Base-by-base conservation (phyloP, 1,140 invertebrate species). In the Arion vulgaris region DNA sequence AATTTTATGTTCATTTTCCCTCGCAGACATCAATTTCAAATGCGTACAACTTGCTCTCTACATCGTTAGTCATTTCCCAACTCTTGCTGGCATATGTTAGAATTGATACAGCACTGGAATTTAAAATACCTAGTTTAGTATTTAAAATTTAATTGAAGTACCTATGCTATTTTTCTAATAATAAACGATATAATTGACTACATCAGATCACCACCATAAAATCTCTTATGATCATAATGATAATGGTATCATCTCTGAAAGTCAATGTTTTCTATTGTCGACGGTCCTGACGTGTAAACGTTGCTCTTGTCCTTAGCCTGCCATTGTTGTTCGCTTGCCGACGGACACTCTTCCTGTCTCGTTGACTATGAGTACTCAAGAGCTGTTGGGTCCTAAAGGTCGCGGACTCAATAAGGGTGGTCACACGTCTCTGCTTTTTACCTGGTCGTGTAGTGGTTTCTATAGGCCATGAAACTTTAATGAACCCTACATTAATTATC, bases 401-500 rank as follows among this genome's bases (percentile, higher is more conserved):
- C 62, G 17, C 62, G 23, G n/a, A 32, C 39, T 45, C 71, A 72
- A 39, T 72, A 41, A n/a, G 71, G 28, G 36, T 1, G 41, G 71
- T 41, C 71, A 72, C 71, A 45, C 39, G 71, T 41, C 71, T 66
- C 62, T 66, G 62, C 62, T 66, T 66, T 66, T 45, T 72, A 72
- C 71, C 71, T 72, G 71, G 36, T 38, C 36, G 5, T 72, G 71
- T 45, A 72, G 41, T 39, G 36, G 71, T 72, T n/a, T 76, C 74
- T 32, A 53, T 76, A 1, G n/a, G 53, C 11, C 45, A 76, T 76
- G 45, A 76, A 76, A 76, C 28, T 76, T 76, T 76, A 76, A 76
- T 76, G 74, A 76, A 76, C 74, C n/a, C 51, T 38, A 49, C 74
- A 49, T 53, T 76, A 76, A 49, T 76, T 53, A 76, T 36, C 74